Evolutionary conservation across 1,140 invertebrate species (phyloP).

Genomic region (Anastrepha ludens): DNA sequence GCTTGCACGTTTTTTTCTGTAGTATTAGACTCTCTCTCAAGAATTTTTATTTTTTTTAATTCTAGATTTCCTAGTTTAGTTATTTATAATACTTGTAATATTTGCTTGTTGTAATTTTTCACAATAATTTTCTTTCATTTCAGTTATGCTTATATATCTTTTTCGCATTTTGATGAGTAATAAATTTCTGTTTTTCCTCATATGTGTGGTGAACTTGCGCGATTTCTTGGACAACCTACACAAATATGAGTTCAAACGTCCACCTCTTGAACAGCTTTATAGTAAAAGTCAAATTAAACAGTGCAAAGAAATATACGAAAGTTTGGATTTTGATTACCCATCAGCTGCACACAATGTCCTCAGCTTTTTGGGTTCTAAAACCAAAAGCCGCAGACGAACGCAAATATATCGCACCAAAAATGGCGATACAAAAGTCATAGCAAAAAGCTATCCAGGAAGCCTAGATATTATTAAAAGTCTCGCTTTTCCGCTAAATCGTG

Average conservation of each 20-base stretch:
- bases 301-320: not conserved
- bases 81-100: too few relatives aligned
- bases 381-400: not conserved
- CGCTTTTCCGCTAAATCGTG: not conserved
- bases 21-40: too few relatives aligned
- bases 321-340: not conserved
- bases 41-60: too few relatives aligned
- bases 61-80: too few relatives aligned
- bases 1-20: too few relatives aligned
- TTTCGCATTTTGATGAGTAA: not conserved
- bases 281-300: constrained; percentile 1
- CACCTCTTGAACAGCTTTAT: not conserved
- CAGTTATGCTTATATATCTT: not conserved
- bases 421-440: not conserved
- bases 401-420: not conserved
- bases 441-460: not conserved
- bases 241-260: not conserved
- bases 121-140: not conserved
- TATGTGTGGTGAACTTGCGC: not conserved
- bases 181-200: constrained; percentile 11
- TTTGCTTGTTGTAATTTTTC: too few relatives aligned
- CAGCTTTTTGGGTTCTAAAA: not conserved
- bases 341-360: not conserved
- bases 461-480: not conserved
- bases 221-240: not conserved